Evolutionary conservation across 1,140 invertebrate species (phyloP), one percentile per base, ranked within the genome.

Genomic region (Augochlora pura): DNA sequence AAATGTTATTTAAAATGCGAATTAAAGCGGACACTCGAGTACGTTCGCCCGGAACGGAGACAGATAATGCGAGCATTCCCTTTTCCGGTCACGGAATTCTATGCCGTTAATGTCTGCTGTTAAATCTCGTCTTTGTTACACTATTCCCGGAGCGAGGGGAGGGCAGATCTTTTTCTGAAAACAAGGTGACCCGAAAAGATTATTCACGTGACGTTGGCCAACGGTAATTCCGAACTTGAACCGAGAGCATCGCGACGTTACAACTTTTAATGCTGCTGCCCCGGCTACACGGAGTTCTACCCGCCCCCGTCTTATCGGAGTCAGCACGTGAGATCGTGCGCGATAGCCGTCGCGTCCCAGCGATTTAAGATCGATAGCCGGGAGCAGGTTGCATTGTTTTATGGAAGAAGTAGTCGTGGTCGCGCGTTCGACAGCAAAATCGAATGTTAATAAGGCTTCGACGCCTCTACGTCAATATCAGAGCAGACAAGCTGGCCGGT

Each of bases 341-440:
- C n/a, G 32, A 42, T 66, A 12, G 52, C 25, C 49, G 12, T 32
- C 5, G 9, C 10, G 32, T 32, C 42, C 70, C n/a, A 63, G 68
- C 60, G 75, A 83, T 79, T 70, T 23, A 21, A 25, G 42, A 80
- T 68, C 70, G 76, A 72, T 70, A 67, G 6, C 9, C 49, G 2
- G n/a, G 5, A 18, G 42, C 39, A n/a, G 39, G 46, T 59, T 18
- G 49, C n/a, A 18, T n/a, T 21, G 25, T 27, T 62, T 6, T 25
- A 14, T 2, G 10, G 46, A 21, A 46, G 59, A 10, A 12, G 7
- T 16, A 7, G 27, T 5, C 32, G 4, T 5, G 14, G n/a, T 12
- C 16, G 49, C 60, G 63, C 39, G 62, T 46, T 23, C 14, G 46
- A 60, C 54, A 27, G 10, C 18, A n/a, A 39, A 46, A 70, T 77